Percentiles rank a stretch among this genome's conserved stretches.
These are phyloP conservation scores for Laticauda colubrina DNA, from an alignment of 2,113 vertebrate genomes.

Conservation along the genomic window DNA sequence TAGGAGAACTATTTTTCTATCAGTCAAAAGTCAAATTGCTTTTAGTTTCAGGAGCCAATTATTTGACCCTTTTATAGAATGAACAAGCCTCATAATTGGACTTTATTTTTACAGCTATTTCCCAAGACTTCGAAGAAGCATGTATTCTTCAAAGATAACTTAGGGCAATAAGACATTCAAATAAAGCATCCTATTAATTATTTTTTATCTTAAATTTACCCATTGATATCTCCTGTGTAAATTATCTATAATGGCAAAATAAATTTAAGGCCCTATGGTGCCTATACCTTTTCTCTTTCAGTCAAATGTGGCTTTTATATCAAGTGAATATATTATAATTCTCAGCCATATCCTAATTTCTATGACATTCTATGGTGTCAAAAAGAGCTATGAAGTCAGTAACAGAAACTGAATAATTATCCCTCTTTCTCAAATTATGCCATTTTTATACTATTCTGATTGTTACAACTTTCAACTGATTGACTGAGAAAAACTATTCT, in stretches of 20 bases:
- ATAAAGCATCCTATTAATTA: neutral
- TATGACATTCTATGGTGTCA: neutral
- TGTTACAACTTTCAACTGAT: neutral
- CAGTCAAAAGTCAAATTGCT: neutral
- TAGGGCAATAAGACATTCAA: neutral
- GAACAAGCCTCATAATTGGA: neutral
- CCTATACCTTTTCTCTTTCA: neutral
- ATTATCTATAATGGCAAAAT: neutral
- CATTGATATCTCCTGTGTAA: neutral
- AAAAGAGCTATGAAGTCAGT: neutral
- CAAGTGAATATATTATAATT: neutral
- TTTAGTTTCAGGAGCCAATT: constrained; percentile 21
- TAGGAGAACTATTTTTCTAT: neutral
- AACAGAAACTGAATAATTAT: neutral
- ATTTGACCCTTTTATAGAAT: neutral
- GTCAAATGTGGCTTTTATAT: constrained; percentile 13
- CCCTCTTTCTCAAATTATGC: neutral
- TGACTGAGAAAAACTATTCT: neutral
- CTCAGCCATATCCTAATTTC: neutral
- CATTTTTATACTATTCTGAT: neutral
- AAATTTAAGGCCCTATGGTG: neutral
- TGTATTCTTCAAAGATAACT: neutral
- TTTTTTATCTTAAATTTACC: neutral
- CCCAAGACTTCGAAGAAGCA: neutral
- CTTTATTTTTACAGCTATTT: neutral